These are phyloP conservation scores for Zaprionus gabonicus DNA, from an alignment of 1,140 invertebrate species.

Conservation along the genomic window DNA sequence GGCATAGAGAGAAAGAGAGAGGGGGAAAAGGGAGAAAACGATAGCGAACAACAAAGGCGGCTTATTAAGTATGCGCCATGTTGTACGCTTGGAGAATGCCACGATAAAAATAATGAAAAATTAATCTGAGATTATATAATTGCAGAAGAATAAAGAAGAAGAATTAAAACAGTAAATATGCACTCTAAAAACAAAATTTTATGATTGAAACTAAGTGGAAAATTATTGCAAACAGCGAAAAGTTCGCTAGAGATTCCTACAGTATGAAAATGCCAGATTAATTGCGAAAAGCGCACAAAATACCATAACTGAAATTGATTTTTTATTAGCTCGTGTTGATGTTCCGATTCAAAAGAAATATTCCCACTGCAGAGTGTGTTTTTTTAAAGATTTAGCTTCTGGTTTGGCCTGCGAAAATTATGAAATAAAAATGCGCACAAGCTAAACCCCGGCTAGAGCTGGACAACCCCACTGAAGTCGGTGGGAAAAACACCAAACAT, in stretches of 20 bases:
- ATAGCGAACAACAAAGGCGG: conserved; percentile 31
- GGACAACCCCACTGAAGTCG: not conserved
- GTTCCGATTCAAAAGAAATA: not conserved
- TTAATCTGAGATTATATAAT: conserved; percentile 29
- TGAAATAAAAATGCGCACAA: conserved; percentile 18
- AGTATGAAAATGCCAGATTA: not conserved
- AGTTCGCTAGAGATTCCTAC: not conserved
- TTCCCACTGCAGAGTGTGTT: not conserved
- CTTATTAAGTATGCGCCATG: conserved; percentile 41
- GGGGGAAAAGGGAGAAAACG: not conserved
- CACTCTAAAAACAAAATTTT: not conserved
- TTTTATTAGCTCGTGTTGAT: not conserved
- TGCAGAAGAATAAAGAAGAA: conserved; percentile 10
- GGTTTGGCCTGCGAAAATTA: conserved; percentile 3
- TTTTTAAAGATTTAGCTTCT: not conserved
- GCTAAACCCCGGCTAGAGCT: not conserved
- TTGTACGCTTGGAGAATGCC: not conserved
- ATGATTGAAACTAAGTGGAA: not conserved
- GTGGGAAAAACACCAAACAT: not conserved
- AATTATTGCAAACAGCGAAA: not conserved
- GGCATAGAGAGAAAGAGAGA: conserved; percentile 1
- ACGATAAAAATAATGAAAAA: conserved; percentile 21
- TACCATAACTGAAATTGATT: not conserved
- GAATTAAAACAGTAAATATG: not conserved
- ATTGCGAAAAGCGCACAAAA: not conserved